Conservation (phyloP, 2,113 vertebrate species). For the Psilopsiagon aymara region DNA sequence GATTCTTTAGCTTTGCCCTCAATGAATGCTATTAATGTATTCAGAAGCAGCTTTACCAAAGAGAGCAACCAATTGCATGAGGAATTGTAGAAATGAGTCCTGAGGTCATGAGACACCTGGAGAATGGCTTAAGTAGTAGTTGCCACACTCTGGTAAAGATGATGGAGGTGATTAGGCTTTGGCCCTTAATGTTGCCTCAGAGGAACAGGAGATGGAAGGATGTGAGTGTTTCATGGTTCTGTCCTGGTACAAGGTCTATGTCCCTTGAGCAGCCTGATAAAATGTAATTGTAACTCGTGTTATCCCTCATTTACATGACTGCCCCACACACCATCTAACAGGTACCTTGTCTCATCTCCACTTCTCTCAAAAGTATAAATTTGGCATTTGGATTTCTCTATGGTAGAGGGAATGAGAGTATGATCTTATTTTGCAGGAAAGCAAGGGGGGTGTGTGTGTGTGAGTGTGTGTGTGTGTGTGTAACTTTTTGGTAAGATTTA, state of each 20-base stretch:
- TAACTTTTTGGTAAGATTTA: not conserved
- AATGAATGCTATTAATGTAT: not conserved
- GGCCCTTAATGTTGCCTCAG: not conserved
- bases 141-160: not conserved
- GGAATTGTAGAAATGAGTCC: not conserved
- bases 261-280: not conserved
- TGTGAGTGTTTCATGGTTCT: not conserved
- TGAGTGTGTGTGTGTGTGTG: rapidly evolving
- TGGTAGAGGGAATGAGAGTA: not conserved
- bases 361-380: not conserved
- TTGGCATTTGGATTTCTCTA: not conserved
- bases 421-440: not conserved
- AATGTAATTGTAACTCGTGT: not conserved
- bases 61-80: not conserved
- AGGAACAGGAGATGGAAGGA: not conserved
- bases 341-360: not conserved
- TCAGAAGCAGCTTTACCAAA: not conserved
- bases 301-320: not conserved
- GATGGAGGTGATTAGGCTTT: not conserved
- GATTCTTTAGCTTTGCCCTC: conserved; percentile 10
- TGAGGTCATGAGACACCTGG: not conserved
- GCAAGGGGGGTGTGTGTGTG: not conserved
- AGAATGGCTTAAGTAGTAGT: not conserved
- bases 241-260: not conserved
- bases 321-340: not conserved